Conservation (phyloP, 2,888 invertebrate genomes). For the Ennomos fuscantarius region DNA sequence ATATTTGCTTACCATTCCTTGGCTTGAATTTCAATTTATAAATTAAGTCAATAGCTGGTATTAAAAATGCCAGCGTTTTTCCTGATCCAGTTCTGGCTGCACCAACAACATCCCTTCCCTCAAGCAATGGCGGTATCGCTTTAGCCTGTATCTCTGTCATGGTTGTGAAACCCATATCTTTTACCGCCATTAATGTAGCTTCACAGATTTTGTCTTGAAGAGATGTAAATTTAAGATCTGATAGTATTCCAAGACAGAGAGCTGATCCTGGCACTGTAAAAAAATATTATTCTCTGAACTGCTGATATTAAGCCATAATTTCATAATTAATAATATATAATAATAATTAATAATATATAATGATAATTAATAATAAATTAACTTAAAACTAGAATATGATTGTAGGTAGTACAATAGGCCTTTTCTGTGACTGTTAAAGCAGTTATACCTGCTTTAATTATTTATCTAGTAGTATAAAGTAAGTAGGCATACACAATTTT, state of each 20-base stretch:
- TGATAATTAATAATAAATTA: too few species aligned
- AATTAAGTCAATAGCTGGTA: conserved; percentile 97
- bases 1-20: conserved; percentile 89
- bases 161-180: conserved; percentile 96
- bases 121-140: conserved; percentile 94
- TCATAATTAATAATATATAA: too few species aligned
- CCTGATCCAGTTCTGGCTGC: conserved; percentile 98
- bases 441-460: too few species aligned
- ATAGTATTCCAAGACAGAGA: conserved; percentile 86
- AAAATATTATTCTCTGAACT: too few species aligned
- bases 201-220: conserved; percentile 90
- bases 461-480: too few species aligned
- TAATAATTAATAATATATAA: too few species aligned
- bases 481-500: too few species aligned
- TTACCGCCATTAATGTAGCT: conserved; percentile 92
- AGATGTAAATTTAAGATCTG: conserved; percentile 85
- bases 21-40: conserved; percentile 96
- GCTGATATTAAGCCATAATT: too few species aligned
- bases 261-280: conserved; percentile 86
- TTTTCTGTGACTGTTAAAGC: too few species aligned
- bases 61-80: conserved; percentile 97
- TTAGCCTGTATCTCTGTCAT: conserved; percentile 98
- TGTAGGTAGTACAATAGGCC: too few species aligned
- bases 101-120: conserved; percentile 97
- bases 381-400: too few species aligned